A percentile compares a stretch with the other conserved stretches of the same genome.
Evolutionary conservation across 2,888 invertebrate genomes (phyloP).

Genomic region (Xylota sylvarum): DNA sequence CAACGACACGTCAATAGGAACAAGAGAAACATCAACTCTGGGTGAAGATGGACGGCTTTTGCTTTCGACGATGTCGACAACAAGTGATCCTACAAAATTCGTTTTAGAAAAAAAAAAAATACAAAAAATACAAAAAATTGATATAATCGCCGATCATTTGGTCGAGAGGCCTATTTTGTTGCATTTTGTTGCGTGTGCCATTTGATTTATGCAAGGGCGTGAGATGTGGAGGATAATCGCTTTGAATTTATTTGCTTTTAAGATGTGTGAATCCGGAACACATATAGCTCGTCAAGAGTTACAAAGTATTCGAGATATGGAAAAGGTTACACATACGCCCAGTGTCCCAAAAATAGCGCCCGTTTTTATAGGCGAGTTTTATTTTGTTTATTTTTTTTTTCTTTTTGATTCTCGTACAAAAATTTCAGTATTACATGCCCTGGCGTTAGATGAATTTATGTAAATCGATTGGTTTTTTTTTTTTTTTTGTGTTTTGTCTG

Average conservation of each 20-base stretch:
- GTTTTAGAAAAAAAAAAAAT: conserved; percentile 46
- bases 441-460: conserved; percentile 11
- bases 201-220: conserved; percentile 73
- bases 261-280: conserved; percentile 54
- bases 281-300: conserved; percentile 2
- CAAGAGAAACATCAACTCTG: conserved; percentile 10
- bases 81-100: conserved; percentile 63
- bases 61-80: conserved; percentile 71
- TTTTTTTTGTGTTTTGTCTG: no score
- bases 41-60: conserved; percentile 57
- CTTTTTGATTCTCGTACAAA: neutral
- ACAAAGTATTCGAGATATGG: conserved; percentile 13
- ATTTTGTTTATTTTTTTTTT: conserved; percentile 33
- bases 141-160: conserved; percentile 60
- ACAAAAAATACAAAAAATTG: conserved; percentile 46
- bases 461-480: conserved; percentile 23
- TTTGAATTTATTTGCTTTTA: conserved; percentile 39
- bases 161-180: conserved; percentile 39
- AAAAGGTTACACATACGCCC: conserved; percentile 72
- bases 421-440: conserved; percentile 11
- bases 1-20: conserved; percentile 24
- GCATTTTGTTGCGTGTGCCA: conserved; percentile 72
- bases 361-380: conserved; percentile 7
- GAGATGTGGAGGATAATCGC: conserved; percentile 37
- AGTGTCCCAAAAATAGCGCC: conserved; percentile 54